Base-by-base conservation (phyloP, 2,113 vertebrate species). In the Nothobranchius kuhntae region DNA sequence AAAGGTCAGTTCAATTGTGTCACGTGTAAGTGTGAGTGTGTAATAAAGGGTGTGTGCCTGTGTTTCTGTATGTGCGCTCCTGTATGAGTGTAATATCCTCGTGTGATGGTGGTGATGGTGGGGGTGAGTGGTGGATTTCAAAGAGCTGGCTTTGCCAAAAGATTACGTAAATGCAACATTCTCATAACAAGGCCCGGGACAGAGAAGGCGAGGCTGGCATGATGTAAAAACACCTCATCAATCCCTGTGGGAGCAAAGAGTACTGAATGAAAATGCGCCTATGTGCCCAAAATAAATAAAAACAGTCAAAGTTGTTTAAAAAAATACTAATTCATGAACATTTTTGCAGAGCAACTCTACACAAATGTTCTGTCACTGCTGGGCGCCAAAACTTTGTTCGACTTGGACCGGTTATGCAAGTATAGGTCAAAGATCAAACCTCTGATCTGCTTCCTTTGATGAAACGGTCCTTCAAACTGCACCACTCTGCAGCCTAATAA, bases 81-180 rank as follows among this genome's bases (percentile, higher is more conserved):
- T 56, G 71, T 59, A 59, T 42, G 59, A 9, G 44, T 0, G 64
- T 65, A 80, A 79, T 71, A 72, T 47, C 21, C 53, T 44, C 46
- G 48, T 68, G 59, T 75, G 70, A 60, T 56, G 13, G 17, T 44
- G 15, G 77, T 53, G 13, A 17, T 38, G 13, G 77, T 65, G 75
- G 68, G 83, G 44, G 68, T 77, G 57, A 69, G 71, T 15, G 53
- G 9, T 69, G 72, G 82, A 87, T 74, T 85, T 78, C 71, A 88
- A 75, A 77, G 59, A 56, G 24, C 66, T 35, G 6, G 62, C 54
- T 62, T 61, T 68, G 50, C 45, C 57, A 80, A 65, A 59, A 74
- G 68, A 78, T 87, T 87, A 85, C 50, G 52, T 79, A 87, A 87
- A 54, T 46, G 55, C 66, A 69, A 67, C 45, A 81, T 71, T 73